Conservation (phyloP, 1,140 invertebrate genomes). For the Argopecten irradians region DNA sequence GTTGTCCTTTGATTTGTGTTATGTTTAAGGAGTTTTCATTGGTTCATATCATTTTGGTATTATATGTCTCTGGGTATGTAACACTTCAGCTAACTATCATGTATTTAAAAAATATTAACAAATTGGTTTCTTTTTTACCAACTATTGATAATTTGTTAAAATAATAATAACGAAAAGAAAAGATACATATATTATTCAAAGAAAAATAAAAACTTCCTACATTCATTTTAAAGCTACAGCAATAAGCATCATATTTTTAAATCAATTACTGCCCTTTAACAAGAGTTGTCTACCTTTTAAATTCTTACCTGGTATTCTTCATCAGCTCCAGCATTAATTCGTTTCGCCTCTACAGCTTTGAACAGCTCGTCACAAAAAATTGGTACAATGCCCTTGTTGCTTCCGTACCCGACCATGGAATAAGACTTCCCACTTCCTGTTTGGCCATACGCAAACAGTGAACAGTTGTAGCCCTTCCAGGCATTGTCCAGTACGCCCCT, state of each 20-base stretch:
- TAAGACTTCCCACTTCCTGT: conserved; percentile 83
- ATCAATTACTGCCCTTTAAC: not conserved
- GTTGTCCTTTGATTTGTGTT: too few species aligned
- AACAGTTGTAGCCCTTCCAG: conserved; percentile 82
- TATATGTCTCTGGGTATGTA: too few species aligned
- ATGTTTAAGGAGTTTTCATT: too few species aligned
- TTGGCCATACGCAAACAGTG: conserved; percentile 83
- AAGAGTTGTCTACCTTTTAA: not conserved
- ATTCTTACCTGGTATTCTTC: conserved; percentile 75
- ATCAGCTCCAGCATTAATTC: conserved; percentile 62
- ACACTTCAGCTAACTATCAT: too few species aligned
- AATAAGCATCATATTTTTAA: not conserved
- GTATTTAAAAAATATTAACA: too few species aligned
- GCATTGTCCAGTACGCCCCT: conserved; percentile 81
- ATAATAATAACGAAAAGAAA: too few species aligned
- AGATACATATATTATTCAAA: too few species aligned
- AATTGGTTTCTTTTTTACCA: too few species aligned
- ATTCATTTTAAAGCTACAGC: too few species aligned
- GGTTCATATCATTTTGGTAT: too few species aligned
- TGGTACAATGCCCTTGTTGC: conserved; percentile 85
- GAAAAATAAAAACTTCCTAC: too few species aligned
- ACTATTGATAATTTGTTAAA: too few species aligned
- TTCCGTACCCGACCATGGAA: conserved; percentile 84
- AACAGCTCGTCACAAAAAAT: conserved; percentile 90
- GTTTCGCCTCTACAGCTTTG: conserved; percentile 78